Percentiles rank a stretch among this genome's conserved stretches.
Evolutionary conservation across 2,888 invertebrate genomes (phyloP).

Genomic region (Netelia fuscicornis): DNA sequence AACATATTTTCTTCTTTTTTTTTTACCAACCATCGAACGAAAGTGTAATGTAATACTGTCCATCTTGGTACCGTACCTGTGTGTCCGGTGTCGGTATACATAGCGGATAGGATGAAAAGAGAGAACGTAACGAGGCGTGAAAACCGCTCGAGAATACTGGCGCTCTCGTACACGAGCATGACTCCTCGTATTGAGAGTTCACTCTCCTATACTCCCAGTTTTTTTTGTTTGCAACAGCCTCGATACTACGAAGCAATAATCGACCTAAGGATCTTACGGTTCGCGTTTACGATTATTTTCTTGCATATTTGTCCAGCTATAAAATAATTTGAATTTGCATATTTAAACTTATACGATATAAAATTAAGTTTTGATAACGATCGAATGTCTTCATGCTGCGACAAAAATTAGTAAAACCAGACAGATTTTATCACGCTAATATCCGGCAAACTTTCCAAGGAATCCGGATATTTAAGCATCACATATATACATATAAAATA

Average conservation of each 20-base stretch:
- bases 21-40: slow-evolving; percentile 52
- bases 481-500: not conserved
- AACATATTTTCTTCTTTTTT: slow-evolving; percentile 5
- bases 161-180: slow-evolving; percentile 63
- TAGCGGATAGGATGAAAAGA: slow-evolving; percentile 35
- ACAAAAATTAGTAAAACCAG: too few species aligned
- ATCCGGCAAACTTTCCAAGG: slow-evolving; percentile 38
- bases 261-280: too few species aligned
- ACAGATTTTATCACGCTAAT: not conserved
- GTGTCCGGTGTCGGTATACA: slow-evolving; percentile 2
- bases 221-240: not conserved
- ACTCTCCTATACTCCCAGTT: too few species aligned
- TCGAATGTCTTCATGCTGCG: too few species aligned
- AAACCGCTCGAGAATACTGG: slow-evolving; percentile 69
- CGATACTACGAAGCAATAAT: too few species aligned
- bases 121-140: slow-evolving; percentile 78
- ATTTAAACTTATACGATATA: too few species aligned
- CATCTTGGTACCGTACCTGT: slow-evolving; percentile 16
- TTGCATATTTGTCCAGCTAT: too few species aligned
- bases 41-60: slow-evolving; percentile 41
- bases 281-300: too few species aligned
- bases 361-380: too few species aligned
- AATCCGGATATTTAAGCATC: slow-evolving; percentile 32
- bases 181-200: slow-evolving; percentile 13
- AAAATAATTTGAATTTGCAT: too few species aligned